These are phyloP conservation scores for Pentalonia nigronervosa DNA, from an alignment of 1,140 invertebrate species.

Conservation along the genomic window DNA sequence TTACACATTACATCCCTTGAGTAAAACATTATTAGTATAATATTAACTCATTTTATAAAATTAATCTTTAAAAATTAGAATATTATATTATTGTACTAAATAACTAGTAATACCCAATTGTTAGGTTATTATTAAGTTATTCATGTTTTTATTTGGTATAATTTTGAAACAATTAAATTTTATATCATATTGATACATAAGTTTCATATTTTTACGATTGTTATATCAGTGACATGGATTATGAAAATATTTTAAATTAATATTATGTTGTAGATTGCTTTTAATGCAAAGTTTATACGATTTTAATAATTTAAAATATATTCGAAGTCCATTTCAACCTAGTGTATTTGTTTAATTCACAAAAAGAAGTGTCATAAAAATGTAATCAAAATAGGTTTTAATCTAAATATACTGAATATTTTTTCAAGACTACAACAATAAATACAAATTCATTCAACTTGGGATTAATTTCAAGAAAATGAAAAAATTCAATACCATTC, in stretches of 20 bases:
- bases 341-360: background rate
- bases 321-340: background rate
- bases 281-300: background rate
- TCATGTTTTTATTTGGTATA: background rate
- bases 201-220: background rate
- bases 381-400: background rate
- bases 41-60: background rate
- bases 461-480: constrained; percentile 20
- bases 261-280: background rate
- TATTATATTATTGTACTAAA: background rate
- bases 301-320: background rate
- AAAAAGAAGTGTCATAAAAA: background rate
- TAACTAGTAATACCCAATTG: background rate
- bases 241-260: background rate
- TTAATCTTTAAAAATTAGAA: background rate
- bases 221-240: background rate
- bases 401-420: background rate
- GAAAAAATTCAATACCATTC: background rate
- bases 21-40: background rate
- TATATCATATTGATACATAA: background rate
- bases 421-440: background rate
- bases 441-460: constrained; percentile 22
- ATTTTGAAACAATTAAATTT: background rate
- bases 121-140: too few relatives aligned
- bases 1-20: background rate